A percentile compares a stretch with the other conserved stretches of the same genome.
phyloP scores from a whole-genome alignment of 1,140 invertebrate genomes.

The Adoxophyes honmai region DNA sequence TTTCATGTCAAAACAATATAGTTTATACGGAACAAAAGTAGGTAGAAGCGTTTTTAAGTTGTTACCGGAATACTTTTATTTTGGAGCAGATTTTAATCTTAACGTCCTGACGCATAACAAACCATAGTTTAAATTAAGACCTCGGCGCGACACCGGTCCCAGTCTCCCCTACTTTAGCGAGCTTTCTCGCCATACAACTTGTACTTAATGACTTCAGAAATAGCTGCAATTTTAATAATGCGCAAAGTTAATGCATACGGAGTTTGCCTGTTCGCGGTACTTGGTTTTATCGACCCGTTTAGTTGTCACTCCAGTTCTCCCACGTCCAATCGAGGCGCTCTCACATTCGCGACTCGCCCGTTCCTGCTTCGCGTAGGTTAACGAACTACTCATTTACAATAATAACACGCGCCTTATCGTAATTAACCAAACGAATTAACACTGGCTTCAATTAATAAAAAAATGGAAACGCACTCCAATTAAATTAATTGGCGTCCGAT shows the following conservation, averaged over 20 bases:
- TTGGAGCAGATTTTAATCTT: too few relatives aligned
- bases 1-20: not conserved
- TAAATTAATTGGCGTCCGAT: constrained; percentile 4
- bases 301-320: constrained; percentile 65
- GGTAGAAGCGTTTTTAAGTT: too few relatives aligned
- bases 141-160: not conserved
- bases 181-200: constrained; percentile 12
- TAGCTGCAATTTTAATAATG: constrained; percentile 47
- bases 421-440: too few relatives aligned
- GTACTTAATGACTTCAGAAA: constrained; percentile 48
- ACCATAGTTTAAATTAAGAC: constrained; percentile 2
- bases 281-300: constrained; percentile 33
- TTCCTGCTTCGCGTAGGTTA: not conserved
- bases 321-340: constrained; percentile 41
- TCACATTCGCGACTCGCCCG: constrained; percentile 14
- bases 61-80: too few relatives aligned
- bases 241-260: constrained; percentile 45
- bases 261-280: constrained; percentile 26
- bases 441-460: too few relatives aligned
- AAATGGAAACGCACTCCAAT: not conserved
- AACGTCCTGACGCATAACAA: not conserved
- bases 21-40: not conserved
- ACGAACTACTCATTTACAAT: constrained; percentile 7
- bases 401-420: constrained; percentile 5
- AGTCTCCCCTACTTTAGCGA: constrained; percentile 2